These are phyloP conservation scores for Cryptus armator DNA, from an alignment of 2,888 invertebrate genomes.

Conservation along the genomic window DNA sequence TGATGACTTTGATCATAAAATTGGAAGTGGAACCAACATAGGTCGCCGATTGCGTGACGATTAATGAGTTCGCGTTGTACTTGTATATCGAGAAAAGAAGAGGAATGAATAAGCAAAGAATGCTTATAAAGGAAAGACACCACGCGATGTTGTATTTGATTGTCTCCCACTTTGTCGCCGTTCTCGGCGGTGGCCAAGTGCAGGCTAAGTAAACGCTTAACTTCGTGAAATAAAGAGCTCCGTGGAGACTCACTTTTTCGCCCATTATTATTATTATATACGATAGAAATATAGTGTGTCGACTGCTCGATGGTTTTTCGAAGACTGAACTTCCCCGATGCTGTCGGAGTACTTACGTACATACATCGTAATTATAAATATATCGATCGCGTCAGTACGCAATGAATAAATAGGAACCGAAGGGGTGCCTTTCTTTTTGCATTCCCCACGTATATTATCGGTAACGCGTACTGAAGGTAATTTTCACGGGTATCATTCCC, in stretches of 20 bases:
- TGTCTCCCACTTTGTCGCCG: conserved; percentile 43
- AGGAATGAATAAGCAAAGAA: conserved; percentile 67
- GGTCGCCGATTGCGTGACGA: conserved; percentile 72
- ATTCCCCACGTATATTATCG: too few relatives aligned
- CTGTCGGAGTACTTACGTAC: too few relatives aligned
- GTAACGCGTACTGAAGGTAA: too few relatives aligned
- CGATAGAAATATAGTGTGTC: too few relatives aligned
- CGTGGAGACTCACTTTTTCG: neutral
- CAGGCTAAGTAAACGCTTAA: neutral
- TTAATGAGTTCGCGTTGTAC: conserved; percentile 64
- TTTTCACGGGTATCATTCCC: too few relatives aligned
- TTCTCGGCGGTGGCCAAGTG: neutral
- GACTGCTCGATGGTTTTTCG: too few relatives aligned
- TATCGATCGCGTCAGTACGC: too few relatives aligned
- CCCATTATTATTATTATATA: neutral
- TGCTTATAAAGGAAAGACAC: conserved; percentile 70
- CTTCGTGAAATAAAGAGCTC: neutral
- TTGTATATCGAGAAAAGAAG: conserved; percentile 70
- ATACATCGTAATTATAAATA: too few relatives aligned
- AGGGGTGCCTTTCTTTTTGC: too few relatives aligned
- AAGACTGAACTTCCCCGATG: too few relatives aligned
- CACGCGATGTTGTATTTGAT: conserved; percentile 70
- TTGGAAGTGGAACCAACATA: conserved; percentile 71
- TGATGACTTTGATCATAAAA: conserved; percentile 72
- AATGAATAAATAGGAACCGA: too few relatives aligned